Evolutionary conservation across 2,888 invertebrate genomes (phyloP).

Genomic region (Luperina testacea): DNA sequence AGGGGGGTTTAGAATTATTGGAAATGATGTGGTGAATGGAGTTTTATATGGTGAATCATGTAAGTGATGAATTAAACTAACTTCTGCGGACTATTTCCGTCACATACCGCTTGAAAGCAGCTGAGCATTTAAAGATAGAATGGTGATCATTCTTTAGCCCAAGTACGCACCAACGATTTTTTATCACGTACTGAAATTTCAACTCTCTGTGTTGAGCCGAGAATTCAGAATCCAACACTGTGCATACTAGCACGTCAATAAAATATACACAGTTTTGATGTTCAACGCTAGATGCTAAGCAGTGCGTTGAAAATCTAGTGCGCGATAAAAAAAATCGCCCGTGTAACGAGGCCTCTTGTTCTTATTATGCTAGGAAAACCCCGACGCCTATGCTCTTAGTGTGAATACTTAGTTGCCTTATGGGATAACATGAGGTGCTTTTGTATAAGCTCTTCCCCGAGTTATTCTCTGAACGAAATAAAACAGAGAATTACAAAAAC

Average conservation of each 20-base stretch:
- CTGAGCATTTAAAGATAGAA: too few relatives aligned
- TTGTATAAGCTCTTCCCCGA: not conserved
- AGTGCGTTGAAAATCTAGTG: not conserved
- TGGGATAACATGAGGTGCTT: not conserved
- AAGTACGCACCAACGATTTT: too few relatives aligned
- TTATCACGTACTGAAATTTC: too few relatives aligned
- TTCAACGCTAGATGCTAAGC: not conserved
- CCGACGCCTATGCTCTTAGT: not conserved
- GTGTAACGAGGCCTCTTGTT: not conserved
- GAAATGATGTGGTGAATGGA: not conserved
- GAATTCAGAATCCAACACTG: not conserved
- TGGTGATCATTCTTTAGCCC: not conserved
- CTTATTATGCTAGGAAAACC: not conserved
- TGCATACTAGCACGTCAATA: not conserved
- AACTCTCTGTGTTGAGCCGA: too few relatives aligned
- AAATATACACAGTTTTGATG: not conserved
- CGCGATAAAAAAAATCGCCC: not conserved
- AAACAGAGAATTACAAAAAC: too few relatives aligned
- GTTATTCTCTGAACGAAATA: not conserved
- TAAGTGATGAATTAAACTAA: not conserved
- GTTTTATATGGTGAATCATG: not conserved
- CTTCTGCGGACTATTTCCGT: not conserved
- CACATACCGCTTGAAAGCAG: not conserved
- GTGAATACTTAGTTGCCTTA: not conserved
- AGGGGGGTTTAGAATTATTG: conserved; percentile 37